A percentile compares a stretch with the other conserved stretches of the same genome.
phyloP scores from a whole-genome alignment of 2,888 invertebrate genomes.

The Eupithecia abbreviata region DNA sequence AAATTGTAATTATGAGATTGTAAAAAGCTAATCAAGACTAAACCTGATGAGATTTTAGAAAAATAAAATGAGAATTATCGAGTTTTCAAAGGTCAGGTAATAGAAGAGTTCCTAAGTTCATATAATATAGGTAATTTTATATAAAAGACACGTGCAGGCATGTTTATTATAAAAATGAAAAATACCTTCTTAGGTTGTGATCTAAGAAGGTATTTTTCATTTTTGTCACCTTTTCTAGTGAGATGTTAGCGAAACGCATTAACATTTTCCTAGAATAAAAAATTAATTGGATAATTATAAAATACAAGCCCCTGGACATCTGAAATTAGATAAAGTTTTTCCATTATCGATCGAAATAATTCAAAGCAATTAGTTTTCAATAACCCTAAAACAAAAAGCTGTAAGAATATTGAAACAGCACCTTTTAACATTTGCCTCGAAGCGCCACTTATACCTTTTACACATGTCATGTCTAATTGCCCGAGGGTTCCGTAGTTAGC shows the following conservation, averaged over 20 bases:
- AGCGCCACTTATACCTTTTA: constrained; percentile 74
- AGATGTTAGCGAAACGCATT: neutral
- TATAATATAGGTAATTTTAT: neutral
- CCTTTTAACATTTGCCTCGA: constrained; percentile 50
- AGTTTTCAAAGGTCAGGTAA: neutral
- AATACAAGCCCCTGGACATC: too few species aligned
- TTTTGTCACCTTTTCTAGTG: neutral
- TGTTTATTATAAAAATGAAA: neutral
- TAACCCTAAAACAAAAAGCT: constrained; percentile 35
- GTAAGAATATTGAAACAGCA: constrained; percentile 53
- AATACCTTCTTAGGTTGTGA: neutral
- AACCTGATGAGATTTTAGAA: neutral
- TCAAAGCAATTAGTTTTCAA: constrained; percentile 36
- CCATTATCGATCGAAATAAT: neutral
- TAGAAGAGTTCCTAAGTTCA: neutral
- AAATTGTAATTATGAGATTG: constrained; percentile 42
- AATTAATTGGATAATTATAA: neutral
- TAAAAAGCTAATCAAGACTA: neutral
- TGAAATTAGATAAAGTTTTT: neutral
- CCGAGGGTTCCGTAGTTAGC: constrained; percentile 66
- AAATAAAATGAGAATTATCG: neutral
- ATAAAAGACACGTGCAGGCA: neutral
- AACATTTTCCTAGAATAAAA: neutral
- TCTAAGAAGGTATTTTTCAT: too few species aligned
- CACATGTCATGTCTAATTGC: constrained; percentile 66